Base-by-base conservation (phyloP, 1,140 invertebrate genomes). In the Chymomyza costata region DNA sequence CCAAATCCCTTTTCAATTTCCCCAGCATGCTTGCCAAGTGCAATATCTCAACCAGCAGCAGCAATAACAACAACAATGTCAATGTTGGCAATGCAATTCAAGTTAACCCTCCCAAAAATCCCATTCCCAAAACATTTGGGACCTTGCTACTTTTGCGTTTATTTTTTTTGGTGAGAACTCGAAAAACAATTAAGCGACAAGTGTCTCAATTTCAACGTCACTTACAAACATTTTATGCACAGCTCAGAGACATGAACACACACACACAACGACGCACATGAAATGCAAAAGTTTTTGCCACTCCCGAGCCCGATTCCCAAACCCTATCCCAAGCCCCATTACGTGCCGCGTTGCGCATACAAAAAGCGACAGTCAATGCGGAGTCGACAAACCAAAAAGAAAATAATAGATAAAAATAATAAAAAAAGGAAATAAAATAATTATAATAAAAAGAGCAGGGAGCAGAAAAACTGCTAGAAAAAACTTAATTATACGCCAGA, bases 181-280 rank as follows among this genome's bases (percentile, higher is more conserved):
- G 73, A 80, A 78, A 78, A 78, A 78, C 73, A 78, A 78, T 78
- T 78, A 80, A 78, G 73, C 73, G 73, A 80, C 73, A 78, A 78
- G 73, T 78, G 73, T 78, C 73, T 78, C 73, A 78, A 78, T 78
- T 78, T 80, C 73, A 78, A 78, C 73, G 73, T 78, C 73, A 78
- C 73, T 78, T 78, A 73, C 73, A 80, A 78, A 78, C 73, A 78
- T 78, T 78, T 80, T 78, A 78, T 80, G 73, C 64, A 80, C 63
- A 68, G 58, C 35, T 76, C 55, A 52, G 46, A 62, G 39, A 62
- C 13, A 7, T 35, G 47, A 47, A 48, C 35, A 30, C 31, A 61
- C 21, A 25, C 21, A 5, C 21, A 25, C 8, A 5, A 8, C 21
- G 21, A 25, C 21, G 62, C 39, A 48, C 57, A 70, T 63, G 48